These are phyloP conservation scores for Phrynosoma blainvillii DNA, from an alignment of 2,113 vertebrate genomes.

Conservation along the genomic window DNA sequence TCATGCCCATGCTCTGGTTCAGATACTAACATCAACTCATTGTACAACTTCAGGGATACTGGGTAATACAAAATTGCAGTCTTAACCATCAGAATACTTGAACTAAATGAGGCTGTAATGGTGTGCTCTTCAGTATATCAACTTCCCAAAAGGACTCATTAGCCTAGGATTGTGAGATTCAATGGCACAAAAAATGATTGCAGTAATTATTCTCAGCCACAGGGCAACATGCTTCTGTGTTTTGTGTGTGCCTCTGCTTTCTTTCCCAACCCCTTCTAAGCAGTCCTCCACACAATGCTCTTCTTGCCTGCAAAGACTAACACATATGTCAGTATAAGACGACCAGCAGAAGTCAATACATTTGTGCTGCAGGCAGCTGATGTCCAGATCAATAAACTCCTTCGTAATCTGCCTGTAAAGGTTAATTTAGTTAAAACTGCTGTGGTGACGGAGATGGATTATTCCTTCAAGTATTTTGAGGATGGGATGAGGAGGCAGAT, in stretches of 20 bases:
- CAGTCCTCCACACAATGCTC: constrained; percentile 8
- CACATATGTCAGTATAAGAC: background rate
- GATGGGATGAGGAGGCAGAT: background rate
- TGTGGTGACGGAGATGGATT: fast-evolving
- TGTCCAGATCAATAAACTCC: background rate
- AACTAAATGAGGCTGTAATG: constrained; percentile 5
- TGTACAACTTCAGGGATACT: background rate
- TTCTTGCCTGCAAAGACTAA: background rate
- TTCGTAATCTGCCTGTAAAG: constrained; percentile 30
- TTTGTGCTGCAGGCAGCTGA: fast-evolving
- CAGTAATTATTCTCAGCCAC: constrained; percentile 55
- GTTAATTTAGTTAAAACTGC: constrained; percentile 39
- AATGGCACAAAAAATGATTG: constrained; percentile 29
- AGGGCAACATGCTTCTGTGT: constrained; percentile 47
- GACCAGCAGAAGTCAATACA: constrained; percentile 30
- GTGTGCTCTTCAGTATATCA: background rate
- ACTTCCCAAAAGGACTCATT: constrained; percentile 21
- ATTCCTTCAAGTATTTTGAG: constrained; percentile 42
- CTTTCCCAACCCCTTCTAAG: constrained; percentile 56
- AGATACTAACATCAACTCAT: background rate
- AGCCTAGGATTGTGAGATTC: background rate
- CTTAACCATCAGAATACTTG: background rate
- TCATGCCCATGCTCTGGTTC: background rate
- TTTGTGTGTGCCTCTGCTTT: constrained; percentile 40
- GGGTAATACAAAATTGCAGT: background rate